Base-by-base conservation (phyloP, 2,888 invertebrate genomes). In the Anaspis maculata region DNA sequence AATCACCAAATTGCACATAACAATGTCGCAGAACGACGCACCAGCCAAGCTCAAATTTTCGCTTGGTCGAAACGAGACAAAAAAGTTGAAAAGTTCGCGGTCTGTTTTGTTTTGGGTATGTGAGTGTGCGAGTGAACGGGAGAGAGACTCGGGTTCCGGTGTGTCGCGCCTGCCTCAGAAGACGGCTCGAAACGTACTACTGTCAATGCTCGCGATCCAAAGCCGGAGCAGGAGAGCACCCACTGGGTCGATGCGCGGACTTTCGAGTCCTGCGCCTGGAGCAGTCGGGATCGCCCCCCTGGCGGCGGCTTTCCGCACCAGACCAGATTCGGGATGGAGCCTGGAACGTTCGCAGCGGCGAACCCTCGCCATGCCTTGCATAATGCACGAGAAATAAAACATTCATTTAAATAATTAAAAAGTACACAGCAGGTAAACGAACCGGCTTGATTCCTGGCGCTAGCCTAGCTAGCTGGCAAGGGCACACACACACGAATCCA, bases 381-480 rank as follows among this genome's bases (percentile, higher is more conserved):
- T 59, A 56, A 59, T 59, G 57, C 57, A 59, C 47, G 52, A 54
- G 55, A 56, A n/a, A 59, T 54, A 54, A 56, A 58, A 56, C 53
- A 52, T 56, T 58, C 56, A 59, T 61, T 61, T 59, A 54, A 61
- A 61, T 61, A 58, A 61, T 61, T 61, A 61, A 60, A 60, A 60
- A 57, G 55, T 53, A 60, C 54, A 59, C 58, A 54, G 54, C 55
- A 60, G 59, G 59, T 57, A 58, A 60, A 59, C 57, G 58, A 59
- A 57, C 58, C 52, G 55, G 50, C 51, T 52, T 54, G 56, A 56
- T 56, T 56, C 51, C 48, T n/a, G n/a, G n/a, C n/a, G n/a, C n/a
- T n/a, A n/a, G n/a, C n/a, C n/a, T n/a, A n/a, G n/a, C n/a, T n/a
- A n/a, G n/a, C n/a, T n/a, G n/a, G n/a, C n/a, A n/a, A n/a, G n/a